Evolutionary conservation across 2,113 vertebrate genomes (phyloP), one percentile per base, ranked within the genome.

Genomic region (Etheostoma spectabile): DNA sequence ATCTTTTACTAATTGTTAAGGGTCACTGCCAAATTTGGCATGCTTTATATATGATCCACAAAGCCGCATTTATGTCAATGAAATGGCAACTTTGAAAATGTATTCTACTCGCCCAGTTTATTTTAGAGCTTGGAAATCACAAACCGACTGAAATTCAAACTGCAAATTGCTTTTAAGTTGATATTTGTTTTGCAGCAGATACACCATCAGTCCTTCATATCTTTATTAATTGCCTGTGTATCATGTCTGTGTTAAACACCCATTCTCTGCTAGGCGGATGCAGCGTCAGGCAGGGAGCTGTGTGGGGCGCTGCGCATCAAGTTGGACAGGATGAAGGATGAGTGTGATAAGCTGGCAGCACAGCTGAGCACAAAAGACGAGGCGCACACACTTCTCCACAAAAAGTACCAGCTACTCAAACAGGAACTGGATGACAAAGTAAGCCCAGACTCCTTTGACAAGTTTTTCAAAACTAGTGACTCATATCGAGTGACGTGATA

Each of bases 351-450:
- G 82, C 87, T 99, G 83, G 90, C 94, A n/a, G 93, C 95, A 56
- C 94, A 98, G 80, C 94, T 97, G 92, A 92, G 84, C 46, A 89
- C 93, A 51, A 94, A 93, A 63, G 95, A 96, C 76, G 95, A 96
- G 78, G 95, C 95, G 68, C 96, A 96, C 64, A 65, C 86, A 60
- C 94, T 94, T 60, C 90, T 98, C 72, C 95, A 93, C 51, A 86
- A 83, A 85, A 97, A 97, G 79, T 95, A 95, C 91, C 95, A 97
- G 63, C 86, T 93, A 77, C 82, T 97, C 79, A 96, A 96, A 86
- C 94, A 97, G 81, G 94, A 99, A 79, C 89, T 97, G 87, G 96
- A 97, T 45, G 95, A 96, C 88, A 97, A 96, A 95, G 97, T 99
- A 94, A 93, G 95, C 64, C 46, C 0, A 8, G 30, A 24, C 1